Evolutionary conservation across 2,113 vertebrate species (phyloP), one percentile per base, ranked within the genome.

Genomic region (Phodopus roborovskii): DNA sequence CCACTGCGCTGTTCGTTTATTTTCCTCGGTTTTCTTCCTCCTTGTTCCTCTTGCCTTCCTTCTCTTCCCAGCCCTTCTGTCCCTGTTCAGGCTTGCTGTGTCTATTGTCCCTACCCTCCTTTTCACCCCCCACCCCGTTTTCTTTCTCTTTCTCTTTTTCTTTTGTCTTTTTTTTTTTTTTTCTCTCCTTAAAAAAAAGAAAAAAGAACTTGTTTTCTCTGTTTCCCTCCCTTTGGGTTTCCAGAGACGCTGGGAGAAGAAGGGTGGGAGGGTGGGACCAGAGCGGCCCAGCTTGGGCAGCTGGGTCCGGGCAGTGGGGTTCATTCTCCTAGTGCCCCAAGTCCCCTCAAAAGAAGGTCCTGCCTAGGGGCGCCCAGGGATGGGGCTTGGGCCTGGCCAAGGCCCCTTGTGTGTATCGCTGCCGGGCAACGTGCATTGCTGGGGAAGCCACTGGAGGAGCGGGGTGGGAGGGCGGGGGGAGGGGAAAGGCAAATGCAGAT

Each of bases 1-100:
- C 97, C 98, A 91, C 98, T 98, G 92, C 98, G 96, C 81, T 94
- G 98, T 98, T 79, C 78, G 88, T 97, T 93, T 22, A 75, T 82
- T 91, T 88, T 9, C 75, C 75, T 58, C 58, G 22, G 11, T 70
- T 96, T 92, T 91, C 77, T 56, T 74, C 60, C 71, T 64, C 19
- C 33, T 64, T 0, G 33, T 83, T 64, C 88, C 84, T 90, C 53
- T 74, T 3, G 88, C 91, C 94, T 96, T 96, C 97, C 90, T 96
- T 94, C 84, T 56, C 28, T 26, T 86, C 92, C 68, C 22, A 88
- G 71, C 92, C 74, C 89, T 30, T 33, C 22, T 66, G 22, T 94
- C 48, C 93, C 62, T 24, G 45, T 74, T 88, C 88, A 91, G 86
- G 96, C 96, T 97, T 94, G 94, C 97, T 87, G 84, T 74, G 75